Evolutionary conservation across 2,797 vertebrate genomes (phyloP).

Genomic region (Tenualosa ilisha): DNA sequence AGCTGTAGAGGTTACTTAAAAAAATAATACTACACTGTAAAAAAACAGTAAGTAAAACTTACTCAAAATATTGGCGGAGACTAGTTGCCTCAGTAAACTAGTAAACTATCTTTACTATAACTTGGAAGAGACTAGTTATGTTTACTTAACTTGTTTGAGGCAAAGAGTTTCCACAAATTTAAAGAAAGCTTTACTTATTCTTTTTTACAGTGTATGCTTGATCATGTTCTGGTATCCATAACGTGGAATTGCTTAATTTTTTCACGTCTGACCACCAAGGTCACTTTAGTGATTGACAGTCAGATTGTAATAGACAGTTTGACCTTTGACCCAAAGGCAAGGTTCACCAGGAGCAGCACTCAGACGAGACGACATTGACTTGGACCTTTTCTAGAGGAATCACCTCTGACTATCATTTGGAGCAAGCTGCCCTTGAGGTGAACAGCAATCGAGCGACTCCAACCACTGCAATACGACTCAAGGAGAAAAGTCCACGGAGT

Average conservation of each 20-base stretch:
- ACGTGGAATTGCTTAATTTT: conserved; percentile 14
- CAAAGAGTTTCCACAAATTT: too few relatives aligned
- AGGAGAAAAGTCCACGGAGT: conserved; percentile 34
- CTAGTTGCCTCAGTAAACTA: too few relatives aligned
- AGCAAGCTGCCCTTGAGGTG: conserved; percentile 22
- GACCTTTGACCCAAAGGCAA: conserved; percentile 59
- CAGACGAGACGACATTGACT: conserved; percentile 46
- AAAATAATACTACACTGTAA: too few relatives aligned
- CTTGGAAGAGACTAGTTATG: too few relatives aligned
- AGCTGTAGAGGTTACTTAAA: too few relatives aligned
- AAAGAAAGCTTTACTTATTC: too few relatives aligned
- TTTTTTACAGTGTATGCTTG: too few relatives aligned
- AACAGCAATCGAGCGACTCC: conserved; percentile 53
- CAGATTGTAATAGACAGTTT: conserved; percentile 46
- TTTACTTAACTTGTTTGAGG: too few relatives aligned
- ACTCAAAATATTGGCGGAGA: too few relatives aligned
- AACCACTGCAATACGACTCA: conserved; percentile 33
- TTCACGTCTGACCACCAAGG: conserved; percentile 49
- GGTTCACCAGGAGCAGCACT: conserved; percentile 55
- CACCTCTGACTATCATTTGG: conserved; percentile 46
- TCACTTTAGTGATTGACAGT: conserved; percentile 59
- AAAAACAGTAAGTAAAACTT: too few relatives aligned
- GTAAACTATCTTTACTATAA: too few relatives aligned
- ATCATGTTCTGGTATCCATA: too few relatives aligned
- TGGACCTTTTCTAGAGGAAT: conserved; percentile 45